Conservation (phyloP, 2,888 invertebrate species). For the Agrotis segetum region DNA sequence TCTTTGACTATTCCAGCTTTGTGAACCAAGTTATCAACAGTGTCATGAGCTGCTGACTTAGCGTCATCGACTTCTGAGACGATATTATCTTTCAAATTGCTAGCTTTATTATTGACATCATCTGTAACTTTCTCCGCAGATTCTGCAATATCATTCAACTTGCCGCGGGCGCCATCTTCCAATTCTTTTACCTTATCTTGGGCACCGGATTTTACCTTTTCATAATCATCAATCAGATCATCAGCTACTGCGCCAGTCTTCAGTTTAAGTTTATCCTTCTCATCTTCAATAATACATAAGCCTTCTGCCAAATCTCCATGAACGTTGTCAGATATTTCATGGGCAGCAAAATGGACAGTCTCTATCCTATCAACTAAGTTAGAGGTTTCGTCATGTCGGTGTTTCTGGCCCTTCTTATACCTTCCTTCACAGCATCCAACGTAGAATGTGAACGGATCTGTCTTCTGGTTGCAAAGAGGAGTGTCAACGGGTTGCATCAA, state of each 20-base stretch:
- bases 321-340: constrained; percentile 80
- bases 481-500: constrained; percentile 88
- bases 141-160: constrained; percentile 74
- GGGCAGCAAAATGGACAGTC: constrained; percentile 83
- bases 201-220: constrained; percentile 72
- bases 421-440: constrained; percentile 83
- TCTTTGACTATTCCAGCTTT: constrained; percentile 78
- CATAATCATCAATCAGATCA: constrained; percentile 74
- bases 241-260: constrained; percentile 75
- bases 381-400: constrained; percentile 86
- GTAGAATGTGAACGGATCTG: constrained; percentile 84
- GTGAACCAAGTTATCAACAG: constrained; percentile 80
- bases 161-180: constrained; percentile 71
- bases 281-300: constrained; percentile 79
- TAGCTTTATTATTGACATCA: constrained; percentile 69
- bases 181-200: constrained; percentile 72
- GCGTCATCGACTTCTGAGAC: constrained; percentile 72
- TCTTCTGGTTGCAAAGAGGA: constrained; percentile 74
- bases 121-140: constrained; percentile 73
- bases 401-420: constrained; percentile 80
- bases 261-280: constrained; percentile 82
- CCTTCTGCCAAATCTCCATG: constrained; percentile 76
- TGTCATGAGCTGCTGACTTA: constrained; percentile 74
- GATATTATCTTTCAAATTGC: constrained; percentile 73
- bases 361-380: constrained; percentile 85